These are phyloP conservation scores for Neofelis nebulosa DNA, from an alignment of 2,113 vertebrate genomes.

Conservation along the genomic window DNA sequence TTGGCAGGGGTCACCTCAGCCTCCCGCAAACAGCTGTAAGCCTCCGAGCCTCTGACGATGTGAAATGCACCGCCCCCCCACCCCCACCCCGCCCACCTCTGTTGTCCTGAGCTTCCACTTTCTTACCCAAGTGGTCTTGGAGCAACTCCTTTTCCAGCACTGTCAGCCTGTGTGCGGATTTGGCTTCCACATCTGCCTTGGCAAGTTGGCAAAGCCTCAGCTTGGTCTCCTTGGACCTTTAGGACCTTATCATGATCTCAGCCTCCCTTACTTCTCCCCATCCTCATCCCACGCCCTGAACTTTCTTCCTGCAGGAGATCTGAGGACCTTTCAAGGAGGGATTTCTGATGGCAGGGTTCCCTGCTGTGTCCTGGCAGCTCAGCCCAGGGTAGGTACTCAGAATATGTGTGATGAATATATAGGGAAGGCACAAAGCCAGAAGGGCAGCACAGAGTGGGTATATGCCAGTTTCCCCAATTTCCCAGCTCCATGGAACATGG, in stretches of 20 bases:
- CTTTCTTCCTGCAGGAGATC: not conserved
- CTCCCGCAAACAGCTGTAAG: not conserved
- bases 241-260: not conserved
- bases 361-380: not conserved
- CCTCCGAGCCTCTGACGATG: not conserved
- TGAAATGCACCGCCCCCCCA: not conserved
- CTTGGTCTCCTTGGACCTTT: not conserved
- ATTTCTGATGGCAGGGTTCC: not conserved
- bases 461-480: not conserved
- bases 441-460: not conserved
- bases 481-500: not conserved
- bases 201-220: slow-evolving; percentile 44
- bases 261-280: not conserved
- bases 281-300: not conserved
- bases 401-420: not conserved
- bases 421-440: not conserved
- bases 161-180: slow-evolving; percentile 77
- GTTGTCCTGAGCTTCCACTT: not conserved
- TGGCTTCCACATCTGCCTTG: slow-evolving; percentile 77
- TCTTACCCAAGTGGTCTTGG: slow-evolving; percentile 84
- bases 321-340: not conserved
- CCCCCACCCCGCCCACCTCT: not conserved
- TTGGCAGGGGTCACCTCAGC: not conserved
- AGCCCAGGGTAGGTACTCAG: not conserved
- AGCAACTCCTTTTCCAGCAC: slow-evolving; percentile 82